A percentile compares a stretch with the other conserved stretches of the same genome.
Conservation (phyloP, 1,140 invertebrate genomes). For the Octopus sinensis region DNA sequence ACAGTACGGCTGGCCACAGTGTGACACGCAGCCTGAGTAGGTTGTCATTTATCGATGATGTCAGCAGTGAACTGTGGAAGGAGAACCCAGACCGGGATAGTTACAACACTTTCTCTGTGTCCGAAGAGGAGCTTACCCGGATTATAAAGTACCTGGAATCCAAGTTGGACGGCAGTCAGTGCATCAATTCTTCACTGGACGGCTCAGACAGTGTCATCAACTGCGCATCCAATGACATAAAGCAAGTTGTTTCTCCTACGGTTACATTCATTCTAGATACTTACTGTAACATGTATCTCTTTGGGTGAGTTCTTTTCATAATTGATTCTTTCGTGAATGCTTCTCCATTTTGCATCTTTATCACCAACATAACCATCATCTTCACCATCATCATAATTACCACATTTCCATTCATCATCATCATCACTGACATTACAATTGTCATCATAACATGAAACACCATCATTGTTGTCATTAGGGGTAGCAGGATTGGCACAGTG, state of each 20-base stretch:
- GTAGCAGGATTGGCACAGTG: too few relatives aligned
- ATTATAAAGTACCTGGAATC: conserved; percentile 48
- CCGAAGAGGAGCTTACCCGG: conserved; percentile 47
- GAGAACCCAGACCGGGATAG: conserved; percentile 50
- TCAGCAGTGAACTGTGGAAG: conserved; percentile 44
- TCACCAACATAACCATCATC: too few relatives aligned
- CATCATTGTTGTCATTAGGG: too few relatives aligned
- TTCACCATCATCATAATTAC: too few relatives aligned
- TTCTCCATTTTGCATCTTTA: too few relatives aligned
- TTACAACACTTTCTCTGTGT: conserved; percentile 50
- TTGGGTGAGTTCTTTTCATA: conserved; percentile 34
- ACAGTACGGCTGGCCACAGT: background rate
- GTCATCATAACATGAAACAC: too few relatives aligned
- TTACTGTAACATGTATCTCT: conserved; percentile 50
- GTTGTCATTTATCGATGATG: conserved; percentile 12
- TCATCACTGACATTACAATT: too few relatives aligned
- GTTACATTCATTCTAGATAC: conserved; percentile 51
- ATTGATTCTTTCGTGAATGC: too few relatives aligned
- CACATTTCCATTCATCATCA: too few relatives aligned
- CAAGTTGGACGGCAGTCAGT: conserved; percentile 27
- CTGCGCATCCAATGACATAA: conserved; percentile 24
- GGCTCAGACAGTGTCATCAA: conserved; percentile 29
- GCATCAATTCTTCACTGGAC: conserved; percentile 13
- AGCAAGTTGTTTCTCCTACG: conserved; percentile 33
- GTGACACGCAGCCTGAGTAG: background rate